Percentiles rank a stretch among this genome's conserved stretches.
phyloP scores from a whole-genome alignment of 2,888 invertebrate genomes.

The Rotaria sp. region DNA sequence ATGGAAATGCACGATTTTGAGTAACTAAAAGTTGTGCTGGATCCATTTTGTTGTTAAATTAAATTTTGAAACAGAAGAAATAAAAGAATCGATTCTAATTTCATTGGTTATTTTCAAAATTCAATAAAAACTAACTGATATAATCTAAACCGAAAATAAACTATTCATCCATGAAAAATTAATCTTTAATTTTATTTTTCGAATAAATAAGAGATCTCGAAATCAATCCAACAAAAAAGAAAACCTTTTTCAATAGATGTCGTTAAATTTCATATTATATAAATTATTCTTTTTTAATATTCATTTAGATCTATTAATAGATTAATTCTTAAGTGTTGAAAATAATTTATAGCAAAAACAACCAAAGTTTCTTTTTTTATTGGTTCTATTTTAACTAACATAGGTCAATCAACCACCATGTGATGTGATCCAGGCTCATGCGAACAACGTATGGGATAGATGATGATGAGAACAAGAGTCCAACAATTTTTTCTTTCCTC shows the following conservation, averaged over 20 bases:
- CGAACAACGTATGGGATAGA: background rate
- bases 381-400: background rate
- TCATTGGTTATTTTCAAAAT: background rate
- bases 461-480: background rate
- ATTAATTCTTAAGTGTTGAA: background rate
- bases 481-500: background rate
- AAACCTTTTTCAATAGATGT: background rate
- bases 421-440: background rate
- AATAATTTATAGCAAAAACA: background rate
- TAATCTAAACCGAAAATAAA: too few species aligned
- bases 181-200: too few species aligned
- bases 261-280: background rate
- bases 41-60: background rate
- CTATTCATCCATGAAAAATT: too few species aligned
- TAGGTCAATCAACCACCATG: background rate
- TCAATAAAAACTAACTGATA: background rate
- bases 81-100: background rate
- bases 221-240: background rate
- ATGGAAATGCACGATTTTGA: conserved; percentile 64
- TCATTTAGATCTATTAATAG: too few species aligned
- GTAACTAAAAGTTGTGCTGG: background rate
- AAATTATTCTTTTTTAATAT: too few species aligned
- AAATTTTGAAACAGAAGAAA: background rate
- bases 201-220: too few species aligned
- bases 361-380: background rate